Percentiles rank a stretch among this genome's conserved stretches.
Evolutionary conservation across 2,797 vertebrate genomes (phyloP).

Genomic region (Ambastaia sidthimunki): DNA sequence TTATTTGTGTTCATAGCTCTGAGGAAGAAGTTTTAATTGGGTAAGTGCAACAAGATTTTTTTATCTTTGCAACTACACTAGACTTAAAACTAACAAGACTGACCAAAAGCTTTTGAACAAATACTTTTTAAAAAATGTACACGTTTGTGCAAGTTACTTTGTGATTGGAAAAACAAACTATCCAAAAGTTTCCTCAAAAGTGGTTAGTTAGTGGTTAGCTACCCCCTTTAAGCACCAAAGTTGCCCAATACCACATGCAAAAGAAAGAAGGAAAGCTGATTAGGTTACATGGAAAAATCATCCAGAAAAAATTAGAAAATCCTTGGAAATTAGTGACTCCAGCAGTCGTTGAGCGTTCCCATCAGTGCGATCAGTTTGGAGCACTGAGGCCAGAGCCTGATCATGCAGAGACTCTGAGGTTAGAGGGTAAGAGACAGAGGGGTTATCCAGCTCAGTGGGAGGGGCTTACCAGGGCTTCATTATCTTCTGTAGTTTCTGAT

Average conservation of each 20-base stretch:
- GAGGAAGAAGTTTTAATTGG: neutral
- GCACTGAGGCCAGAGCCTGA: slow-evolving; percentile 68
- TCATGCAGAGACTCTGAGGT: slow-evolving; percentile 83
- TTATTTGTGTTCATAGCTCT: neutral
- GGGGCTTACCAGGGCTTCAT: slow-evolving; percentile 99
- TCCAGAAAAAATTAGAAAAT: slow-evolving; percentile 46
- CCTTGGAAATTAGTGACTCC: slow-evolving; percentile 56
- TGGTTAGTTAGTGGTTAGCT: slow-evolving; percentile 42
- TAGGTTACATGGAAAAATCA: slow-evolving; percentile 59
- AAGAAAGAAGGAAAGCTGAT: slow-evolving; percentile 56
- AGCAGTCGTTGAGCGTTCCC: slow-evolving; percentile 54
- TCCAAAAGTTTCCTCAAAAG: slow-evolving; percentile 17
- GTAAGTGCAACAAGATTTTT: neutral
- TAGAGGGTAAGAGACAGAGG: slow-evolving; percentile 77
- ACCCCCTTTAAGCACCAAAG: slow-evolving; percentile 38
- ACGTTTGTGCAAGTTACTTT: neutral
- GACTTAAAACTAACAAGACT: neutral
- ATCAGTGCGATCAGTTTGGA: slow-evolving; percentile 58
- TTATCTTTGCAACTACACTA: neutral
- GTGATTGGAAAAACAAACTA: neutral
- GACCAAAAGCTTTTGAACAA: neutral
- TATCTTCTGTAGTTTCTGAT: slow-evolving; percentile 99
- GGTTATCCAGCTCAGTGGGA: slow-evolving; percentile 67
- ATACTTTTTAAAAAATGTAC: neutral
- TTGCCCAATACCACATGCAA: slow-evolving; percentile 77